A percentile compares a stretch with the other conserved stretches of the same genome.
These are phyloP conservation scores for Oscheius myriophilus DNA, from an alignment of 2,888 invertebrate species.

Conservation along the genomic window DNA sequence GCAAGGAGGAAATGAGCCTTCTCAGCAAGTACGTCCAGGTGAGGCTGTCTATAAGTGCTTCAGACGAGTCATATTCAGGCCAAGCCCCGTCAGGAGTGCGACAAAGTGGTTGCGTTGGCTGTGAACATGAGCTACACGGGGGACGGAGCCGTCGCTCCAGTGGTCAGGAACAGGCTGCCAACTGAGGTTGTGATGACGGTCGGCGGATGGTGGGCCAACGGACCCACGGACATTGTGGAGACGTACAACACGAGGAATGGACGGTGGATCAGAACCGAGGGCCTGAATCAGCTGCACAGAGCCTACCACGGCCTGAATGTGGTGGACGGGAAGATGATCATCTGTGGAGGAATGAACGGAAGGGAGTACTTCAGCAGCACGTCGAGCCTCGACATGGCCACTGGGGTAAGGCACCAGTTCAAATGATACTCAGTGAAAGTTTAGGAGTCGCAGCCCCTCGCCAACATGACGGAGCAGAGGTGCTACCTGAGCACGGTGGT, in stretches of 20 bases:
- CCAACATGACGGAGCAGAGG: constrained; percentile 14
- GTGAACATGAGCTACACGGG: background rate
- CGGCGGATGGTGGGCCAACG: constrained; percentile 43
- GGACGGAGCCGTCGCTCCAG: background rate
- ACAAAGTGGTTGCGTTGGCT: background rate
- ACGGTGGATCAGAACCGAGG: constrained; percentile 30
- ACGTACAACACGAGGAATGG: constrained; percentile 39
- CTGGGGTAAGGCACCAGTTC: background rate
- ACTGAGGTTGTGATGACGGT: constrained; percentile 4
- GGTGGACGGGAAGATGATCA: background rate
- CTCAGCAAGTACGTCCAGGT: constrained; percentile 1
- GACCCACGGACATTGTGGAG: constrained; percentile 39
- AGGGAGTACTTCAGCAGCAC: constrained; percentile 31
- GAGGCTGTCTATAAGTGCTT: no score
- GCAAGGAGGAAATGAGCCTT: background rate
- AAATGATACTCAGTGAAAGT: background rate
- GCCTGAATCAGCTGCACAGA: background rate
- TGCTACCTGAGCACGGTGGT: constrained; percentile 14
- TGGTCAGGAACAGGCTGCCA: constrained; percentile 14
- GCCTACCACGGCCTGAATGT: constrained; percentile 16
- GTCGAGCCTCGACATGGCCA: constrained; percentile 29
- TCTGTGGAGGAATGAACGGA: constrained; percentile 39
- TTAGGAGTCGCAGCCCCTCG: constrained; percentile 9
- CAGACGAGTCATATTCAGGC: no score
- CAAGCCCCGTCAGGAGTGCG: no score